Conservation (phyloP, 2,113 vertebrate species). For the Calcarius ornatus region DNA sequence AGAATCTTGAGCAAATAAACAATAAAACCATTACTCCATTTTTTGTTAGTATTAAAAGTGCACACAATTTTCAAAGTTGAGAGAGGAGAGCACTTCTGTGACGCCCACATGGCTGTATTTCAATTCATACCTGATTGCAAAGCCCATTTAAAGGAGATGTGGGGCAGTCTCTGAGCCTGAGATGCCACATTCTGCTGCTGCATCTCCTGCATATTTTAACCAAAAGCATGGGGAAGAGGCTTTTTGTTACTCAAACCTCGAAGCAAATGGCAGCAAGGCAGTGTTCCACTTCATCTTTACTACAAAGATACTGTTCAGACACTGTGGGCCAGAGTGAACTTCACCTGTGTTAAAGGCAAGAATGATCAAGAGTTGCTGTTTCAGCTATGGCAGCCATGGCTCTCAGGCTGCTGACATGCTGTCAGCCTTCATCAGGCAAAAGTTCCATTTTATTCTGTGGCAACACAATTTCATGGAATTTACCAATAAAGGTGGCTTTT, state of each 20-base stretch:
- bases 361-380: not conserved
- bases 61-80: not conserved
- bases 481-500: not conserved
- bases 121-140: not conserved
- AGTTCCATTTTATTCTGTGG: not conserved
- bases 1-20: not conserved
- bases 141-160: not conserved
- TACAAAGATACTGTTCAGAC: not conserved
- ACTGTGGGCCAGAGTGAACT: rapidly evolving
- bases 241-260: not conserved
- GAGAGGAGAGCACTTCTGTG: not conserved
- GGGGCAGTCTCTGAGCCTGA: not conserved
- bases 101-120: not conserved
- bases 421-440: not conserved
- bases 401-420: not conserved
- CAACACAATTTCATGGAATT: not conserved
- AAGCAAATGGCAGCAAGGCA: not conserved
- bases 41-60: not conserved
- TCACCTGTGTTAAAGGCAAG: not conserved
- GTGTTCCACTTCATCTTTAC: not conserved
- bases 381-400: rapidly evolving
- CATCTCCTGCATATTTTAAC: not conserved
- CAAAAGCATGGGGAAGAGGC: not conserved
- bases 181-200: not conserved
- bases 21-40: not conserved